These are phyloP conservation scores for Lethocerus indicus DNA, from an alignment of 1,140 invertebrate species.

Conservation along the genomic window DNA sequence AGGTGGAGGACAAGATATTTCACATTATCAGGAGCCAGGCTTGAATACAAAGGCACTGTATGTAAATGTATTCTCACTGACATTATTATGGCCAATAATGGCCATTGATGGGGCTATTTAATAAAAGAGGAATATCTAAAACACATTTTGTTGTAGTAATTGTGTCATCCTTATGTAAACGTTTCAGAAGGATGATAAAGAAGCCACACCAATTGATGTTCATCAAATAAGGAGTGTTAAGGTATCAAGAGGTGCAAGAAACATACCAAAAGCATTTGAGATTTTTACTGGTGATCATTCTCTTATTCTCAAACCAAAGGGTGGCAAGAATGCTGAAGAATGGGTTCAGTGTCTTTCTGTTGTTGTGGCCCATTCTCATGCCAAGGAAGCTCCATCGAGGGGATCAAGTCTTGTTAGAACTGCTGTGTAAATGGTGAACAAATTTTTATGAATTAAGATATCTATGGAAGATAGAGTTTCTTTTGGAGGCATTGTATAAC, in stretches of 20 bases:
- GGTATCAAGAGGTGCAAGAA: slow-evolving; percentile 63
- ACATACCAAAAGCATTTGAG: slow-evolving; percentile 89
- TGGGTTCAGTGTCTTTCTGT: slow-evolving; percentile 85
- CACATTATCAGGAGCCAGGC: slow-evolving; percentile 75
- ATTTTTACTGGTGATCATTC: slow-evolving; percentile 88
- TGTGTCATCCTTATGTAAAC: not conserved
- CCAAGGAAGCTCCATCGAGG: slow-evolving; percentile 23
- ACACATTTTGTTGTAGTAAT: not conserved
- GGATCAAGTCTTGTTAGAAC: slow-evolving; percentile 20
- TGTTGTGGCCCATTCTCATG: slow-evolving; percentile 65
- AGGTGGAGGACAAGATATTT: slow-evolving; percentile 87
- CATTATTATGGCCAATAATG: not conserved
- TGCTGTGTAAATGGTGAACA: slow-evolving; percentile 18
- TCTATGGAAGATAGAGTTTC: no score
- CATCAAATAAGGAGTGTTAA: slow-evolving; percentile 85
- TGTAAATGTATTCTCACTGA: slow-evolving; percentile 22
- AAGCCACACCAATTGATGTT: slow-evolving; percentile 49
- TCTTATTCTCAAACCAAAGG: slow-evolving; percentile 81
- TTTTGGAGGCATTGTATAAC: no score
- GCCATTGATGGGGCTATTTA: not conserved
- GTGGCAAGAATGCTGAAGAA: slow-evolving; percentile 85
- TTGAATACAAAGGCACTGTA: slow-evolving; percentile 74
- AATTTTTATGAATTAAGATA: no score
- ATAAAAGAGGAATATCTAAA: not conserved
- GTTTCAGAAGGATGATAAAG: slow-evolving; percentile 34